Percentiles rank a stretch among this genome's conserved stretches.
Evolutionary conservation across 2,888 invertebrate species (phyloP).

Genomic region (Girardia tigrina): DNA sequence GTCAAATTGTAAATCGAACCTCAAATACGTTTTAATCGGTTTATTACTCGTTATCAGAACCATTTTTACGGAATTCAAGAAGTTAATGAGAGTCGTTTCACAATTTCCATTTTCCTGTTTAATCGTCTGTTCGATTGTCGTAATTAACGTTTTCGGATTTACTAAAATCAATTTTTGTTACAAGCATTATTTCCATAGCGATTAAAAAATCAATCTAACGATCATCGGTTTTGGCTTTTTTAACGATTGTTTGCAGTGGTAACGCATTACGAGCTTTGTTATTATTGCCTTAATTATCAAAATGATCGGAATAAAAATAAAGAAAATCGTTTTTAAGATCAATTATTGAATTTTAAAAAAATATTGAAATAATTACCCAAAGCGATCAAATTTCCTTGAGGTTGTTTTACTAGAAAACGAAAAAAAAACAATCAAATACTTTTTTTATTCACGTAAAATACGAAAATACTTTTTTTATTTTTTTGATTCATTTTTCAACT

Average conservation of each 20-base stretch:
- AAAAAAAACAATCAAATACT: no score
- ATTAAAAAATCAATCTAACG: background rate
- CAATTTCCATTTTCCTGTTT: background rate
- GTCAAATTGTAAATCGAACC: no score
- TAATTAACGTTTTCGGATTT: background rate
- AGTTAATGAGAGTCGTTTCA: background rate
- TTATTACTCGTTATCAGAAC: background rate
- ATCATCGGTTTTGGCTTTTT: conserved; percentile 7
- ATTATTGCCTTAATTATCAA: no score
- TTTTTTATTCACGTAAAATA: no score
- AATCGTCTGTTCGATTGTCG: background rate
- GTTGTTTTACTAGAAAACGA: no score
- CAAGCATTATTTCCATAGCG: background rate
- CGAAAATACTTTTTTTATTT: no score
- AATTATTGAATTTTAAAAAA: no score
- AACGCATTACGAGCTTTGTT: background rate
- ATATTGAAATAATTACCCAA: no score
- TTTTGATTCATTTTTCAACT: no score
- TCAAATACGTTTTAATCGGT: conserved; percentile 7
- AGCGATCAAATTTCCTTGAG: no score
- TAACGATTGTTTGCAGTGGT: background rate
- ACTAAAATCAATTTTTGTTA: background rate
- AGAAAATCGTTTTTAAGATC: no score
- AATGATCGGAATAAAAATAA: no score
- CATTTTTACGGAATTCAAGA: background rate